Base-by-base conservation (phyloP, 2,113 vertebrate species). In the Tenrec ecaudatus region DNA sequence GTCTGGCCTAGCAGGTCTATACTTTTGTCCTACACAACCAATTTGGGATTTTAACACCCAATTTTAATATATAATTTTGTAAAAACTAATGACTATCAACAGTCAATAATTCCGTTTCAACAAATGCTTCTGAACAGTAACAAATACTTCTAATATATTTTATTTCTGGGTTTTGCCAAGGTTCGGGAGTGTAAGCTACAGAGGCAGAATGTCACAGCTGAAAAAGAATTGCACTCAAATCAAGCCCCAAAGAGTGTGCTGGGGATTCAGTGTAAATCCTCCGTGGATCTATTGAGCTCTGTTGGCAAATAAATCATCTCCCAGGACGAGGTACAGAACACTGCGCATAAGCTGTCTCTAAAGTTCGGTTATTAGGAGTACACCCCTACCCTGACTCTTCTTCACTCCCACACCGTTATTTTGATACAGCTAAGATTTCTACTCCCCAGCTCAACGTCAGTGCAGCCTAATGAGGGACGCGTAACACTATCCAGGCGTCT, bases 401-500 rank as follows among this genome's bases (percentile, higher is more conserved):
- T 97, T 27, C 1, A 97, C 96, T 97, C 96, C 96, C 97, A 98
- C 96, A 92, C 94, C 97, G 95, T 98, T 98, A 95, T 97, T 98
- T 98, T 97, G 97, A 97, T 97, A 96, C 92, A 97, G 95, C 96
- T 96, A 90, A 97, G 96, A 97, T 96, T 95, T 97, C 96, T 98
- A 94, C 97, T 98, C 97, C 96, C 95, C 91, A 94, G 78, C 90
- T 96, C 96, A 97, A 96, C 95, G 97, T 93, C 96, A 90, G 88
- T 95, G 53, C 95, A 82, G 97, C 95, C 95, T 98, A 97, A 97
- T 97, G 96, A 98, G 96, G 89, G 93, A 96, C 92, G 62, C 68
- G 95, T 97, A 98, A 98, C 97, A 97, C 96, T 98, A 97, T 97
- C 97, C 97, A 98, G 97, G 97, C 71, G 0, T 97, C 97, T 96